Conservation (phyloP, 2,888 invertebrate genomes). For the Ethmia dodecea region DNA sequence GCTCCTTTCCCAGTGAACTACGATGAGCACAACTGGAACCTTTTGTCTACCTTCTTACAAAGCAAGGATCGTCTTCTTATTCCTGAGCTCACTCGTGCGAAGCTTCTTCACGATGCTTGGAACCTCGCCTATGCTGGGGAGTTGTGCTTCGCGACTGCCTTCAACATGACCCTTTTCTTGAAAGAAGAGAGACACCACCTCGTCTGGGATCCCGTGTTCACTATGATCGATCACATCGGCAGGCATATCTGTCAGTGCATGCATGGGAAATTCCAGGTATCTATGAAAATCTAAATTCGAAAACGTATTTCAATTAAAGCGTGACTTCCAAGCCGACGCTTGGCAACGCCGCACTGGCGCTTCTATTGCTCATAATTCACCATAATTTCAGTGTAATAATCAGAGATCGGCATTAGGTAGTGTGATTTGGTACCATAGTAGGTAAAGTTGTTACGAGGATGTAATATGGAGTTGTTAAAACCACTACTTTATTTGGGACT, state of each 20-base stretch:
- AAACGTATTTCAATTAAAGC: too few relatives aligned
- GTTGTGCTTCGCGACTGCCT: conserved; percentile 84
- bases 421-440: too few relatives aligned
- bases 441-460: too few relatives aligned
- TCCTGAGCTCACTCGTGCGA: conserved; percentile 85
- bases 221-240: conserved; percentile 89
- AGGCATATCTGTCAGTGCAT: conserved; percentile 81
- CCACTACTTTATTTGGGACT: too few relatives aligned
- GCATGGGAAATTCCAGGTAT: conserved; percentile 85
- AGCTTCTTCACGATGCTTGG: conserved; percentile 87
- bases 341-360: too few relatives aligned
- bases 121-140: conserved; percentile 88
- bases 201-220: conserved; percentile 90
- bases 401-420: too few relatives aligned
- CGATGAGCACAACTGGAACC: conserved; percentile 86
- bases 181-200: conserved; percentile 84
- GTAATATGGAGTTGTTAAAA: too few relatives aligned
- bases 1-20: conserved; percentile 92
- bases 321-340: too few relatives aligned
- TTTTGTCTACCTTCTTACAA: conserved; percentile 81
- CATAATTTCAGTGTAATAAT: too few relatives aligned
- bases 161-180: conserved; percentile 88
- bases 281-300: too few relatives aligned
- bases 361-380: too few relatives aligned
- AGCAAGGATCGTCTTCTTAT: conserved; percentile 73